Evolutionary conservation across 2,797 vertebrate species (phyloP).

Genomic region (Pseudopleuronectes americanus): DNA sequence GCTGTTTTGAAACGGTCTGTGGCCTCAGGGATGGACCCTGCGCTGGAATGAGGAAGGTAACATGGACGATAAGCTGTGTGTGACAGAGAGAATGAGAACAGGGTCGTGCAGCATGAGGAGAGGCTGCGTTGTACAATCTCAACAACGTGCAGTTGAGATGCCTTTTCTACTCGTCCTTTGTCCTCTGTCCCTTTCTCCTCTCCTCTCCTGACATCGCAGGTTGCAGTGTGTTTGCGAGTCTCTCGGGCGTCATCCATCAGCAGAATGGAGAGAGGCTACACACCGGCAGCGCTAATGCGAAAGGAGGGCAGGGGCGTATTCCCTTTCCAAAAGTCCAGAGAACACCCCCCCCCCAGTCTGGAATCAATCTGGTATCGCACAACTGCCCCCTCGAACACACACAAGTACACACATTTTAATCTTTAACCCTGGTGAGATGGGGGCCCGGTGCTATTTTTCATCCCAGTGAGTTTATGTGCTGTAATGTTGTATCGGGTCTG

Average conservation of each 20-base stretch:
- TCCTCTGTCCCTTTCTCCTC: conserved; percentile 7
- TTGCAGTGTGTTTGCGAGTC: conserved; percentile 56
- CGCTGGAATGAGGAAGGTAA: conserved; percentile 68
- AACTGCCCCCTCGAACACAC: conserved; percentile 41
- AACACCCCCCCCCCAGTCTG: conserved; percentile 70
- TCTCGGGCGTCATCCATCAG: conserved; percentile 74
- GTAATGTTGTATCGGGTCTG: conserved; percentile 73
- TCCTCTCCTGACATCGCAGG: conserved; percentile 49
- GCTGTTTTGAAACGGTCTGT: conserved; percentile 70
- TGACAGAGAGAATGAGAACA: conserved; percentile 40
- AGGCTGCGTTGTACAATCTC: not conserved
- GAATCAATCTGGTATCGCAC: conserved; percentile 81
- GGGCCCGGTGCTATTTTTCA: conserved; percentile 72
- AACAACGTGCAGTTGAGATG: conserved; percentile 24
- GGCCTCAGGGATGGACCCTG: conserved; percentile 61
- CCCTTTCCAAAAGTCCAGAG: conserved; percentile 69
- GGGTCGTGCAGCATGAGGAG: conserved; percentile 38
- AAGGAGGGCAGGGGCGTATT: conserved; percentile 68
- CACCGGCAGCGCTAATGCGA: conserved; percentile 34
- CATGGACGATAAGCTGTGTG: conserved; percentile 44
- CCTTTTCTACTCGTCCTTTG: conserved; percentile 35
- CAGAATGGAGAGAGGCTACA: conserved; percentile 56
- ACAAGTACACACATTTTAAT: conserved; percentile 56
- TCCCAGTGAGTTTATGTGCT: conserved; percentile 66
- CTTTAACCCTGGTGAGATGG: conserved; percentile 62